phyloP scores from a whole-genome alignment of 2,888 invertebrate genomes.

The Protophormia terraenovae region DNA sequence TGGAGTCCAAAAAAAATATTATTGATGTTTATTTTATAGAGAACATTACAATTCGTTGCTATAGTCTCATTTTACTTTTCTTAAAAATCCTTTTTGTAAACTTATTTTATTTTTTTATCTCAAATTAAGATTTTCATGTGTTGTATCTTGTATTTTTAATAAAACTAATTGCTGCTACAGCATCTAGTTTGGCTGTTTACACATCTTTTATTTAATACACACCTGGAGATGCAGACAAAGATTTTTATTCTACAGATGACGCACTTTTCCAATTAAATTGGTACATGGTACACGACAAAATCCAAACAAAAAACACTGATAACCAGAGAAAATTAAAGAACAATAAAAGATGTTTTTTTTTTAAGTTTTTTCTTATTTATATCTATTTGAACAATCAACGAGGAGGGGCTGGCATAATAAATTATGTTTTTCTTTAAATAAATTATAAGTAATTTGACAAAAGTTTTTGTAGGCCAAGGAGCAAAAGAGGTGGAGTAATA shows the following conservation, averaged over 20 bases:
- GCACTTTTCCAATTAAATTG: constrained; percentile 66
- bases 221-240: constrained; percentile 45
- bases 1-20: too few species aligned
- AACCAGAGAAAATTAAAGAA: neutral
- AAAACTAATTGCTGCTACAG: constrained; percentile 58
- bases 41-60: neutral
- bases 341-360: constrained; percentile 19
- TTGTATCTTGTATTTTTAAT: constrained; percentile 1
- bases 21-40: neutral
- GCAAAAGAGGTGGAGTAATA: neutral
- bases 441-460: neutral
- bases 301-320: neutral
- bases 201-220: constrained; percentile 40
- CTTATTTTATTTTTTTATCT: constrained; percentile 49
- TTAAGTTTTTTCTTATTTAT: neutral
- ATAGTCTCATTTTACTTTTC: neutral
- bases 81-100: neutral
- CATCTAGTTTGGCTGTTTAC: constrained; percentile 16
- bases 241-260: constrained; percentile 19
- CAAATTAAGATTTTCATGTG: constrained; percentile 47
- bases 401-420: constrained; percentile 22
- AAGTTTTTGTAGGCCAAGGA: neutral
- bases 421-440: neutral
- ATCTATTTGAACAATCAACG: constrained; percentile 20
- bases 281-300: constrained; percentile 24